A percentile compares a stretch with the other conserved stretches of the same genome.
These are phyloP conservation scores for Eretmodus cyanostictus DNA, from an alignment of 2,113 vertebrate species.

Conservation along the genomic window DNA sequence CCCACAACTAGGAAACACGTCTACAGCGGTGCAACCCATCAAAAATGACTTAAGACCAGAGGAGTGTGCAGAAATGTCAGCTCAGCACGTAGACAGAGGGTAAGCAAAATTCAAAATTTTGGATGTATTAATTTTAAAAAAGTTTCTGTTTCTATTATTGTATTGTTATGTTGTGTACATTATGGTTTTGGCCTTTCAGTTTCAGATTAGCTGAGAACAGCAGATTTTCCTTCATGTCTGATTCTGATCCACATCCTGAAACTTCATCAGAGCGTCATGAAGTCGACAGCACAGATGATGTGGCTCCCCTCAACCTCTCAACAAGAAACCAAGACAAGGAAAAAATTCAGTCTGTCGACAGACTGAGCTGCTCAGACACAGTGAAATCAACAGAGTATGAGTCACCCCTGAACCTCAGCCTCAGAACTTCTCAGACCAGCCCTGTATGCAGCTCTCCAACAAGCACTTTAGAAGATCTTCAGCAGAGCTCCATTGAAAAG, in stretches of 20 bases:
- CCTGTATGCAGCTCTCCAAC: not conserved
- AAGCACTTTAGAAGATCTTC: not conserved
- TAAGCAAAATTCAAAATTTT: not conserved
- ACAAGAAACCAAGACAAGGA: slow-evolving; percentile 65
- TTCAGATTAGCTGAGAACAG: slow-evolving; percentile 35
- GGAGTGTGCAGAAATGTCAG: slow-evolving; percentile 26
- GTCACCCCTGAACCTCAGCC: slow-evolving; percentile 85
- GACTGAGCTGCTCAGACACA: not conserved
- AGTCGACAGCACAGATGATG: slow-evolving; percentile 34
- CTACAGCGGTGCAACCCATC: slow-evolving; percentile 37
- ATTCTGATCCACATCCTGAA: not conserved
- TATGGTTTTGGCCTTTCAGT: not conserved
- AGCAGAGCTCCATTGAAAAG: not conserved
- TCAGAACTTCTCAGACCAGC: slow-evolving; percentile 69
- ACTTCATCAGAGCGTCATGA: not conserved
- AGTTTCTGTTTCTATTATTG: not conserved
- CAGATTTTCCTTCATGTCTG: not conserved
- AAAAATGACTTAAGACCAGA: slow-evolving; percentile 51
- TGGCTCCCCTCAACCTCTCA: slow-evolving; percentile 88
- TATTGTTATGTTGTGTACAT: not conserved
- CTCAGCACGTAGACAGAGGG: slow-evolving; percentile 11
- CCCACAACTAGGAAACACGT: slow-evolving; percentile 57
- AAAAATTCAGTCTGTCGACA: not conserved
- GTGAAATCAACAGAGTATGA: slow-evolving; percentile 55
- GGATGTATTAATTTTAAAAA: rapidly evolving